Conservation (phyloP, 1,140 invertebrate genomes). For the Andricus grossulariae region DNA sequence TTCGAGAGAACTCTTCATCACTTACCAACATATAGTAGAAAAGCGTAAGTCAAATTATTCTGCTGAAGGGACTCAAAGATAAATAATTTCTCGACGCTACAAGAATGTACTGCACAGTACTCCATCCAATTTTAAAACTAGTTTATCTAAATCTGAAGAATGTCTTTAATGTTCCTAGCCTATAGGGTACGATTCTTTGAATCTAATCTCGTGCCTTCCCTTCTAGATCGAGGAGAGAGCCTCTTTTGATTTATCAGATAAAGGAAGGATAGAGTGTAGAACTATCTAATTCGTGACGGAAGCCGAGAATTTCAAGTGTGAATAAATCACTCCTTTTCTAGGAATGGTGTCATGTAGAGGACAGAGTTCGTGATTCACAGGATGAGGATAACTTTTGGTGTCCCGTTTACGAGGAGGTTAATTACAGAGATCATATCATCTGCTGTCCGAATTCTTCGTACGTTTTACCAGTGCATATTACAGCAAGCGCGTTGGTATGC, state of each 20-base stretch:
- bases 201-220: background rate
- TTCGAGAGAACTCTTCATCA: background rate
- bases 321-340: constrained; percentile 2
- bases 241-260: constrained; percentile 11
- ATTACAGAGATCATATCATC: constrained; percentile 9
- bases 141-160: constrained; percentile 1
- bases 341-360: background rate
- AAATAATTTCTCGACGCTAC: too few species aligned
- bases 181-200: background rate
- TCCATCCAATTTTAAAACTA: background rate
- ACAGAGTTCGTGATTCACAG: background rate
- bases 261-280: constrained; percentile 3
- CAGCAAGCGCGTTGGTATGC: constrained; percentile 44
- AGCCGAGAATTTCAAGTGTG: constrained; percentile 4
- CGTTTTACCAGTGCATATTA: background rate
- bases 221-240: constrained; percentile 6
- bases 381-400: constrained; percentile 1
- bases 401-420: constrained; percentile 4
- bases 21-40: background rate
- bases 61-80: too few species aligned
- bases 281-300: constrained; percentile 5
- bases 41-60: too few species aligned
- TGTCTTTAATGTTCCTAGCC: background rate
- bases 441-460: constrained; percentile 12
- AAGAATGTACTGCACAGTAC: too few species aligned